Evolutionary conservation across 2,113 vertebrate genomes (phyloP).

Genomic region (Onychostoma macrolepis): DNA sequence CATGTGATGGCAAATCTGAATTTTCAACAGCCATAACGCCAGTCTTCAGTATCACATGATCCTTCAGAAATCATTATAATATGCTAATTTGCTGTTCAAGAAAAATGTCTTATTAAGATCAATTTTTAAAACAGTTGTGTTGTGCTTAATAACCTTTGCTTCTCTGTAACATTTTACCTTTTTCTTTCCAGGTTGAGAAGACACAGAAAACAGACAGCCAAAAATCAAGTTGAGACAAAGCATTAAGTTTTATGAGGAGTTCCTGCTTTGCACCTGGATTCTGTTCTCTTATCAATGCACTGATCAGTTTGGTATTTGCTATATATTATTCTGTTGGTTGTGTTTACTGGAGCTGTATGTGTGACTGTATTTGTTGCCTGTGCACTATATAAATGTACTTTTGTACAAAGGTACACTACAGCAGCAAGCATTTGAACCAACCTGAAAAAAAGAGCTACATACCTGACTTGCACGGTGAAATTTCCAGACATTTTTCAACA

Average conservation of each 20-base stretch:
- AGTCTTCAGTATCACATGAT: background rate
- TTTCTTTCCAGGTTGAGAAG: constrained; percentile 52
- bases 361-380: background rate
- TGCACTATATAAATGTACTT: background rate
- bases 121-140: too few relatives aligned
- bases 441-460: background rate
- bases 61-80: too few relatives aligned
- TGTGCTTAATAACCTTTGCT: background rate
- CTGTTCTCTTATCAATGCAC: background rate
- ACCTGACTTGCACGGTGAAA: background rate
- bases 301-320: background rate
- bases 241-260: background rate
- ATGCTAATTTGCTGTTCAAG: too few relatives aligned
- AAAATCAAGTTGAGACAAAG: constrained; percentile 17
- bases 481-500: background rate
- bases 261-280: background rate
- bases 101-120: too few relatives aligned
- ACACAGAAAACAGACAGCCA: constrained; percentile 51
- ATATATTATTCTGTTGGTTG: too few relatives aligned
- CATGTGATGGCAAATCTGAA: too few relatives aligned
- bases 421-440: background rate
- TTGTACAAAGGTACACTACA: background rate
- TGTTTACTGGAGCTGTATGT: background rate
- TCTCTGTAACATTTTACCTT: background rate
- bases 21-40: too few relatives aligned